Evolutionary conservation across 2,888 invertebrate species (phyloP).

Genomic region (Ligdia adustata): DNA sequence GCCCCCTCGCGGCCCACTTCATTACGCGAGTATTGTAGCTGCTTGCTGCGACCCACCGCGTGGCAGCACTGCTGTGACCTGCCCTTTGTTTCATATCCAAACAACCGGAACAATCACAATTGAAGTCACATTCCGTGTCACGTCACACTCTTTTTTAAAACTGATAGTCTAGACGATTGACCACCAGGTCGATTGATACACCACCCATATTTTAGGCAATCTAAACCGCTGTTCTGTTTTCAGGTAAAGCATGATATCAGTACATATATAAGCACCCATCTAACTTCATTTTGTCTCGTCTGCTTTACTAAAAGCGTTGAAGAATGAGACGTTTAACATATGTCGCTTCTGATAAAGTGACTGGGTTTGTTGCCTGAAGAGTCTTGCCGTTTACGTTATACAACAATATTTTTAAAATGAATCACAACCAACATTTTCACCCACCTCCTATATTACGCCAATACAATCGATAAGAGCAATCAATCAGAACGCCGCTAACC

Average conservation of each 20-base stretch:
- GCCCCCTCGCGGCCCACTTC: conserved; percentile 81
- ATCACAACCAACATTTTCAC: no score
- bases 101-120: conserved; percentile 36
- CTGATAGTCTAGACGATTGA: no score
- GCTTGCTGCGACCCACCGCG: conserved; percentile 61
- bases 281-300: no score
- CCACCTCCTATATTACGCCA: conserved; percentile 52
- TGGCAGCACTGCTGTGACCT: conserved; percentile 55
- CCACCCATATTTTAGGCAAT: no score
- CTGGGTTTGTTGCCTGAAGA: no score
- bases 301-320: no score
- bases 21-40: conserved; percentile 81
- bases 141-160: not conserved
- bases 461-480: conserved; percentile 53
- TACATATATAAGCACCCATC: no score
- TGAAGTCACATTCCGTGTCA: conserved; percentile 20
- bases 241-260: no score
- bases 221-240: no score
- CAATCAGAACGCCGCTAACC: conserved; percentile 65
- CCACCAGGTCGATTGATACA: no score
- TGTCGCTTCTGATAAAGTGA: no score
- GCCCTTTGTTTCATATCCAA: conserved; percentile 52
- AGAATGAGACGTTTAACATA: no score
- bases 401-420: conserved; percentile 18
- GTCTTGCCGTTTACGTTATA: not conserved